phyloP scores from a whole-genome alignment of 2,113 vertebrate genomes.

The Oostethus manadensis region DNA sequence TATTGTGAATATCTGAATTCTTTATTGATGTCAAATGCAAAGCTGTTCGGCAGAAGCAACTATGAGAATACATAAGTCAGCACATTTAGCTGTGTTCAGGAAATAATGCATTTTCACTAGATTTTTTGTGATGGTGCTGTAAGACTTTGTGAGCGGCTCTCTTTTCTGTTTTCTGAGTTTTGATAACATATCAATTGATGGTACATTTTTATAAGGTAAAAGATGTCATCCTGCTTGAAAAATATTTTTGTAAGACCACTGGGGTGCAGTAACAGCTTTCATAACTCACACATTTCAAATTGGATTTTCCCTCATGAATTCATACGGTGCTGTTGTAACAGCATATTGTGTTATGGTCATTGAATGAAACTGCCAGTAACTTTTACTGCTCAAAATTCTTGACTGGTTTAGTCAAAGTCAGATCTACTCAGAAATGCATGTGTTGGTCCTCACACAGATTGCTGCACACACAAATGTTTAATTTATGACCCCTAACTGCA shows the following conservation, averaged over 20 bases:
- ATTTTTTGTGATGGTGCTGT: too few species aligned
- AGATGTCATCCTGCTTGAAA: not conserved
- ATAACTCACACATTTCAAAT: not conserved
- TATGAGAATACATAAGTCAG: too few species aligned
- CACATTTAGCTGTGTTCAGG: too few species aligned
- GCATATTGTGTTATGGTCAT: not conserved
- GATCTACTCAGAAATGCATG: not conserved
- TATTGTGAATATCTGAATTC: too few species aligned
- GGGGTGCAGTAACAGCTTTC: not conserved
- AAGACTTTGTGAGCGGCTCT: too few species aligned
- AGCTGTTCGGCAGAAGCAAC: too few species aligned
- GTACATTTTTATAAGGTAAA: too few species aligned
- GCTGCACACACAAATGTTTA: conserved; percentile 31
- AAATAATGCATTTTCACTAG: too few species aligned
- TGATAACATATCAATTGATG: too few species aligned
- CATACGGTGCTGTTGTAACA: not conserved
- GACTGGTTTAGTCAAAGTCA: not conserved
- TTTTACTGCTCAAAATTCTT: not conserved
- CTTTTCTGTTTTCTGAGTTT: too few species aligned
- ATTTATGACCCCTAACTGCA: conserved; percentile 40
- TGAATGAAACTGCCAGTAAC: not conserved
- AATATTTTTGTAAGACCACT: not conserved
- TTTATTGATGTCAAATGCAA: too few species aligned
- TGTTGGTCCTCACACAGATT: conserved; percentile 21
- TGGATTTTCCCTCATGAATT: not conserved